Evolutionary conservation across 1,140 invertebrate genomes (phyloP), one percentile per base, ranked within the genome.

Genomic region (Drosophila subpulchrella): DNA sequence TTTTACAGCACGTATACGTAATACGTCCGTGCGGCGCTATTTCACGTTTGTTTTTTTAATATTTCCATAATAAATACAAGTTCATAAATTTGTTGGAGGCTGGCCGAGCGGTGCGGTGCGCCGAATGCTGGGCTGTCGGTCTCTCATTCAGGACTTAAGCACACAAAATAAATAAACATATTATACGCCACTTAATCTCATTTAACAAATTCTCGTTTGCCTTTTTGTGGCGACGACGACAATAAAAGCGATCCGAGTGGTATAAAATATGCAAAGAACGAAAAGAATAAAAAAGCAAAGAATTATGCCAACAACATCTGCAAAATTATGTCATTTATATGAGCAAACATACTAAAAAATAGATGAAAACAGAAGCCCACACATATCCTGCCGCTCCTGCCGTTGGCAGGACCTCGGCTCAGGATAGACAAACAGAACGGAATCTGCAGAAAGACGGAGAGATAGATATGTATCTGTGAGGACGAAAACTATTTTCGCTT

Each of bases 281-380:
- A 77, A 47, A 75, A 67, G 57, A 72, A 59, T 74, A 73, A 76
- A 47, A 68, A 61, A 62, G 24, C 73, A 47, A 75, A 67, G 63
- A 74, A 68, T 77, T 80, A 74, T 85, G 67, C 44, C 53, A 56
- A 55, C 66, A 83, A 73, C 83, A 90, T 84, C 85, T 89, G 74
- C 77, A 73, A 89, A 89, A 89, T 89, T 89, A 85, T 89, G 84
- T 89, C 85, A 89, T 89, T 89, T 89, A 89, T 89, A 90, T 89
- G 77, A 74, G 85, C 81, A 90, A 89, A 90, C 80, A 84, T 60
- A 85, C 73, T 77, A 90, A 89, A 89, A 89, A 79, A 89, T 79
- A 89, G 72, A 86, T 82, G 78, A 81, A 75, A 83, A 81, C 68
- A 90, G 50, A 44, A 78, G 53, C 48, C 59, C 61, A 58, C 57